These are phyloP conservation scores for Perca flavescens DNA, from an alignment of 2,113 vertebrate genomes.

Conservation along the genomic window DNA sequence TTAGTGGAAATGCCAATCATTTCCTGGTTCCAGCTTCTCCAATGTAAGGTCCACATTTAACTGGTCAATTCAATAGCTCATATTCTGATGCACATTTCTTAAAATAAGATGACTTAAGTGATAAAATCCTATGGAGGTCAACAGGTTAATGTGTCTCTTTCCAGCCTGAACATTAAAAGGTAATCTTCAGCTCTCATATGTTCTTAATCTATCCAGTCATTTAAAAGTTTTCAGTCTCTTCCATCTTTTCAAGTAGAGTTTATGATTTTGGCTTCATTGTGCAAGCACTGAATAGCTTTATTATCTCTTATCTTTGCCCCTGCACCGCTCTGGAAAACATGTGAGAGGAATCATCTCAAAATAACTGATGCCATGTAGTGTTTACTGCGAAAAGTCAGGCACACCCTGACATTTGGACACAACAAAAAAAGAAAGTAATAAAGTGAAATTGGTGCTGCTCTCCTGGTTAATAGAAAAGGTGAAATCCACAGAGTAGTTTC, in stretches of 20 bases:
- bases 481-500: slow-evolving; percentile 48
- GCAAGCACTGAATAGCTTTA: slow-evolving; percentile 60
- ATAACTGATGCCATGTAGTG: slow-evolving; percentile 36
- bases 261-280: slow-evolving; percentile 8
- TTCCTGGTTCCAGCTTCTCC: not conserved
- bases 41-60: not conserved
- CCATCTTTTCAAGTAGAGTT: slow-evolving; percentile 11
- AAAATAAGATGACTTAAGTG: not conserved
- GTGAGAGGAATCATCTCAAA: slow-evolving; percentile 52
- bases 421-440: slow-evolving; percentile 47
- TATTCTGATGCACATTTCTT: not conserved
- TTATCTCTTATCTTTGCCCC: slow-evolving; percentile 59
- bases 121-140: not conserved
- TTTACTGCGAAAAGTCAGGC: slow-evolving; percentile 57
- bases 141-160: not conserved
- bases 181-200: slow-evolving; percentile 25
- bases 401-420: slow-evolving; percentile 75
- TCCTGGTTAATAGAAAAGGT: slow-evolving; percentile 66
- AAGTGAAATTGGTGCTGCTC: slow-evolving; percentile 63
- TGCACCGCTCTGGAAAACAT: slow-evolving; percentile 51
- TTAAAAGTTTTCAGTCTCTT: slow-evolving; percentile 11
- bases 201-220: slow-evolving; percentile 12
- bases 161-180: slow-evolving; percentile 23
- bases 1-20: not conserved
- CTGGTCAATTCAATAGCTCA: not conserved